Conservation (phyloP, 2,888 invertebrate species). For the Eupithecia dodoneata region DNA sequence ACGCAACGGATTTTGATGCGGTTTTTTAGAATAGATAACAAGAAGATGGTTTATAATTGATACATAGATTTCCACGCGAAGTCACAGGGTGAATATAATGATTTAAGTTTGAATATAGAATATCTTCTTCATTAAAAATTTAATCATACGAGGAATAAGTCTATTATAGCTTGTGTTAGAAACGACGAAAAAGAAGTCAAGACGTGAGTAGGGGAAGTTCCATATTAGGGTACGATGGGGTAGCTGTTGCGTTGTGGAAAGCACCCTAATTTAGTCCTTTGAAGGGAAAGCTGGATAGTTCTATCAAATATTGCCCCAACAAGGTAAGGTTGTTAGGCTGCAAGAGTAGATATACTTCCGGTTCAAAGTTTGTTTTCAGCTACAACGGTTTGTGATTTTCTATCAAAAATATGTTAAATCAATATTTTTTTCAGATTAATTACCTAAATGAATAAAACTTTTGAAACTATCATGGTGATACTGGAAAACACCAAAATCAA, state of each 20-base stretch:
- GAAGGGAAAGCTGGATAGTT: neutral
- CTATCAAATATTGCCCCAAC: neutral
- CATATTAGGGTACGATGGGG: neutral
- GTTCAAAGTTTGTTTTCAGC: neutral
- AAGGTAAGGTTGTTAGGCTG: neutral
- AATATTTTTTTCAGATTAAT: neutral
- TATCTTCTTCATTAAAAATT: neutral
- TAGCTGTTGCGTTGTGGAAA: neutral
- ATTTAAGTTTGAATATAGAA: neutral
- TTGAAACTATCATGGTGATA: too few relatives aligned
- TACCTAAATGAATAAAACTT: neutral
- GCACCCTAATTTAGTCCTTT: neutral
- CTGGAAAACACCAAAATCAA: too few relatives aligned
- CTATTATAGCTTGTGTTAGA: neutral
- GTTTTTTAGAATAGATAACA: too few relatives aligned
- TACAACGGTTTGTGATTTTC: neutral
- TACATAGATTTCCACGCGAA: too few relatives aligned
- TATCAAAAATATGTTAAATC: neutral
- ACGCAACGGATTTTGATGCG: too few relatives aligned
- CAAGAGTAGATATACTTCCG: neutral
- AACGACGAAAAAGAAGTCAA: neutral
- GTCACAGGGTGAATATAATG: neutral
- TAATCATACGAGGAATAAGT: neutral
- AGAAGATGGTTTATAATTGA: too few relatives aligned
- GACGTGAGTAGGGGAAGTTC: neutral